Evolutionary conservation across 37 sponge, comb jelly and placozoan species (phyloP).

Genomic region (Hexactinellida sp.): DNA sequence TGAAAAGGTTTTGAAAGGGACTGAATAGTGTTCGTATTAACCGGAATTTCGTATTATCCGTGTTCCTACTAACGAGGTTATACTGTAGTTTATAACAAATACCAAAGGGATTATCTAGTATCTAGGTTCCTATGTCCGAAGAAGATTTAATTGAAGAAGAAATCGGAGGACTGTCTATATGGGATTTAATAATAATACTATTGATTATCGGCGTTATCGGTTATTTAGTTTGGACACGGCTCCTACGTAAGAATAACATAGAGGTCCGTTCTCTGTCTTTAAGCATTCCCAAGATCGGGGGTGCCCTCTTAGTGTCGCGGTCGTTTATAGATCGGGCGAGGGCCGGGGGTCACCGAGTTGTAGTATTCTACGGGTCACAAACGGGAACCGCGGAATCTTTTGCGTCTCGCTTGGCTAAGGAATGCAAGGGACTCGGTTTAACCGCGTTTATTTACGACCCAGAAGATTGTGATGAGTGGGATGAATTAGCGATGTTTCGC

Average conservation of each 20-base stretch:
- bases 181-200: not conserved
- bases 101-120: too few species aligned
- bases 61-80: too few species aligned
- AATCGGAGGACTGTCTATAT: not conserved
- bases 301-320: not conserved
- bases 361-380: slow-evolving; percentile 96
- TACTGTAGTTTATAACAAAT: too few species aligned
- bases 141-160: slow-evolving; percentile 21
- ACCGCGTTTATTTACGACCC: slow-evolving; percentile 80
- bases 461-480: slow-evolving; percentile 81
- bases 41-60: too few species aligned
- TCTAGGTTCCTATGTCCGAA: not conserved
- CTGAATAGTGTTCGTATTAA: too few species aligned
- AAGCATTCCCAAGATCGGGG: not conserved
- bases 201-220: not conserved
- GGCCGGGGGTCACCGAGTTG: slow-evolving; percentile 26
- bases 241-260: not conserved
- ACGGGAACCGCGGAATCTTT: slow-evolving; percentile 97
- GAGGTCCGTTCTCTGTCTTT: not conserved
- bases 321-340: not conserved
- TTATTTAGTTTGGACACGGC: not conserved
- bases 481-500: slow-evolving; percentile 42
- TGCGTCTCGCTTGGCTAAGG: slow-evolving; percentile 75
- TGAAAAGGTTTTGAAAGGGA: too few species aligned
- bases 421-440: slow-evolving; percentile 59